Percentiles rank a stretch among this genome's conserved stretches.
Conservation (phyloP, 2,888 invertebrate genomes). For the Ferrisia virgata region DNA sequence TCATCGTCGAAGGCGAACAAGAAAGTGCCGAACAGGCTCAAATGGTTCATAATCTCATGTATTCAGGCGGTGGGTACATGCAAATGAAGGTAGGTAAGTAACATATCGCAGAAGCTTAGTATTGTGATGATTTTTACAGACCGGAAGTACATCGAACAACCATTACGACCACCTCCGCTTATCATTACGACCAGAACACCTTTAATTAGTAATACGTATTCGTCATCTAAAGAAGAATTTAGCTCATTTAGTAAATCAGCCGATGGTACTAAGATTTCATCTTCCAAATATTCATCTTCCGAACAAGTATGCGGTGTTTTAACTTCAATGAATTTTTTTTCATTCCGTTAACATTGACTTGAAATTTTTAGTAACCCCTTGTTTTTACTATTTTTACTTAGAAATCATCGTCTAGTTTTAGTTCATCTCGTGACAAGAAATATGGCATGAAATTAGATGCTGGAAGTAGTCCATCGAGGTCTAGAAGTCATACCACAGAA, state of each 20-base stretch:
- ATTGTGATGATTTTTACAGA: constrained; percentile 56
- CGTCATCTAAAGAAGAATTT: constrained; percentile 40
- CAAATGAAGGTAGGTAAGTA: too few species aligned
- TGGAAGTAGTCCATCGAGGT: constrained; percentile 79
- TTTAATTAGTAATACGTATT: constrained; percentile 46
- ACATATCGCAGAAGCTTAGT: too few species aligned
- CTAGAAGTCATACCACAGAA: constrained; percentile 86
- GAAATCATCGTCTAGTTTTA: constrained; percentile 8
- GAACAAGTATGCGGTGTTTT: constrained; percentile 4
- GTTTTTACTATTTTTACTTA: background rate
- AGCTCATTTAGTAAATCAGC: constrained; percentile 16
- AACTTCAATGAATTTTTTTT: background rate
- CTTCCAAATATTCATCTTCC: constrained; percentile 12
- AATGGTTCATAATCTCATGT: constrained; percentile 81
- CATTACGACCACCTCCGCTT: constrained; percentile 73
- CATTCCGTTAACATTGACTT: background rate
- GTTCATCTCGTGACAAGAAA: constrained; percentile 56
- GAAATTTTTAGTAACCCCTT: background rate
- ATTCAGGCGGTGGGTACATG: constrained; percentile 66
- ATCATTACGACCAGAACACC: constrained; percentile 65
- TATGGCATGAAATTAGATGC: constrained; percentile 66
- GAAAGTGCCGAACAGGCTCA: constrained; percentile 77
- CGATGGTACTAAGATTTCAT: constrained; percentile 31
- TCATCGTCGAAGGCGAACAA: constrained; percentile 87
- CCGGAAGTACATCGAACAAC: constrained; percentile 82